These are phyloP conservation scores for Limanda limanda DNA, from an alignment of 2,113 vertebrate species.

Conservation along the genomic window DNA sequence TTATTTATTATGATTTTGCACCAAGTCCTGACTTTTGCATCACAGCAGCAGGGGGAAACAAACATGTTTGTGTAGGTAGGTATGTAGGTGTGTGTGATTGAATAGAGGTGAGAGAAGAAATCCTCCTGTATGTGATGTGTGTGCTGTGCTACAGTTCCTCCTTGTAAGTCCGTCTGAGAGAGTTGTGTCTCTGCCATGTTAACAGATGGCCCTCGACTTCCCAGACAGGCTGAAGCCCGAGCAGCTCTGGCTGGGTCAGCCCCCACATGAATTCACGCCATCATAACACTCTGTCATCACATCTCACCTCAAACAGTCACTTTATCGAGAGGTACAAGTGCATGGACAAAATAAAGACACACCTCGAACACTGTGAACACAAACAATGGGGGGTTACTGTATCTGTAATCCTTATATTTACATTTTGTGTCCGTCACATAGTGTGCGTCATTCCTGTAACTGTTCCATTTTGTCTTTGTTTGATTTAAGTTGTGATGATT, in stretches of 20 bases:
- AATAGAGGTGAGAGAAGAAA: too few species aligned
- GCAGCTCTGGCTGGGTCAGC: conserved; percentile 53
- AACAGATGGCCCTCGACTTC: conserved; percentile 61
- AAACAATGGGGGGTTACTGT: not conserved
- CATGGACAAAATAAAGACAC: not conserved
- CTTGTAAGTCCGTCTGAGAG: not conserved
- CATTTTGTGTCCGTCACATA: not conserved
- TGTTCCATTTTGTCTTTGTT: not conserved
- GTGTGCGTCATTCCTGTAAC: not conserved
- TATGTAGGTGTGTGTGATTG: too few species aligned
- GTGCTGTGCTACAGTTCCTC: not conserved
- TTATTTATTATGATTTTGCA: too few species aligned
- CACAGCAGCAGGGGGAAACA: too few species aligned
- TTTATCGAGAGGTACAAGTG: conserved; percentile 8
- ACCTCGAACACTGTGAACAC: not conserved
- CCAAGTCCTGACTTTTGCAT: too few species aligned
- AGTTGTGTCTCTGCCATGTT: conserved; percentile 31
- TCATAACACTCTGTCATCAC: conserved; percentile 37
- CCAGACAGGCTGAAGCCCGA: conserved; percentile 22
- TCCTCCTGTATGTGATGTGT: not conserved
- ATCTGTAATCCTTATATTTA: not conserved
- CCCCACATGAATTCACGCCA: conserved; percentile 39
- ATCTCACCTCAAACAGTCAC: conserved; percentile 36
- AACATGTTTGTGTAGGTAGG: too few species aligned
- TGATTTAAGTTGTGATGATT: not conserved